phyloP scores from a whole-genome alignment of 2,797 vertebrate genomes.

The Huso huso region DNA sequence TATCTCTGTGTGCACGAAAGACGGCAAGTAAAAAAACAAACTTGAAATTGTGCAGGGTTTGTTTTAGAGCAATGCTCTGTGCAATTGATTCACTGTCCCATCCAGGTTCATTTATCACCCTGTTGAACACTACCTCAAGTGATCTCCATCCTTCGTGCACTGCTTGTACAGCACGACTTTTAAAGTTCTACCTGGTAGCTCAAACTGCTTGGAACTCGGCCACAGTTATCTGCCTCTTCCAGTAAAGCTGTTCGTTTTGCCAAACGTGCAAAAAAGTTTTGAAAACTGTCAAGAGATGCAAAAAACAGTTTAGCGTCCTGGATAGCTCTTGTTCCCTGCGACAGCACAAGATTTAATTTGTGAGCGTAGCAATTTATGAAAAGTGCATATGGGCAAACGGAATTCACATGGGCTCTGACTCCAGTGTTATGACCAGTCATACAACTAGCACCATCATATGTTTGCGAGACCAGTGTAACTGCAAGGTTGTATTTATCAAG shows the following conservation, averaged over 20 bases:
- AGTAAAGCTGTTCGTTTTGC: conserved; percentile 4
- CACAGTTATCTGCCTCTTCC: background rate
- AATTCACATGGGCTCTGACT: too few relatives aligned
- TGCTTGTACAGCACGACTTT: conserved; percentile 6
- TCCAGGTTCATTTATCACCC: background rate
- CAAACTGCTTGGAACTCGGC: background rate
- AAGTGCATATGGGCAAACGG: too few relatives aligned
- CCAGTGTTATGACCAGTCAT: too few relatives aligned
- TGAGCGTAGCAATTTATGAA: too few relatives aligned
- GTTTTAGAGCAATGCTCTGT: background rate
- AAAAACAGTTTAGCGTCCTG: too few relatives aligned
- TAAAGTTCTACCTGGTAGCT: conserved; percentile 5
- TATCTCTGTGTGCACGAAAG: background rate
- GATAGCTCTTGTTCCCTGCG: too few relatives aligned
- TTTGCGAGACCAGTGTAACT: too few relatives aligned
- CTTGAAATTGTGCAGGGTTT: conserved; percentile 1
- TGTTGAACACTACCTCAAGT: background rate
- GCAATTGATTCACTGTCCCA: conserved; percentile 4
- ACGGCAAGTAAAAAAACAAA: background rate
- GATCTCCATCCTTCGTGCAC: background rate
- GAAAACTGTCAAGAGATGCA: background rate
- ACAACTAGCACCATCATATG: too few relatives aligned
- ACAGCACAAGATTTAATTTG: too few relatives aligned
- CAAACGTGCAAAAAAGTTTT: background rate
- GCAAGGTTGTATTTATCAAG: too few relatives aligned